Evolutionary conservation across 2,797 vertebrate species (phyloP).

Genomic region (Euphonia xanthogaster): DNA sequence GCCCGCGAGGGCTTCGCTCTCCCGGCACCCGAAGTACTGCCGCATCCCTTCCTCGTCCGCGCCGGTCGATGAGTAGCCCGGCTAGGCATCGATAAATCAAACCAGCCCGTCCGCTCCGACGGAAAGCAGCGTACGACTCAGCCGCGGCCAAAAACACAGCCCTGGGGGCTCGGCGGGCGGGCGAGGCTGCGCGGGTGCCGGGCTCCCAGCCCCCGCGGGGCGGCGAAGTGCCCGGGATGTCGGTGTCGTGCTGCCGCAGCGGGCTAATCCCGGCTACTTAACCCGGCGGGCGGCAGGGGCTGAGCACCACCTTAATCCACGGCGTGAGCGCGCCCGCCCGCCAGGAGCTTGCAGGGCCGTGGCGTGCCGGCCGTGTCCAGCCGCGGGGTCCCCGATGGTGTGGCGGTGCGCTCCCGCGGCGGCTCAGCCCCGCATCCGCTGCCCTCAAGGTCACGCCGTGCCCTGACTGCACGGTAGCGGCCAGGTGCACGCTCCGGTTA

Average conservation of each 20-base stretch:
- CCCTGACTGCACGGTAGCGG: not conserved
- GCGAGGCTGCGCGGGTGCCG: not conserved
- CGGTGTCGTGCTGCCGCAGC: constrained; percentile 9
- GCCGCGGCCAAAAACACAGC: constrained; percentile 1
- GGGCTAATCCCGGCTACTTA: constrained; percentile 49
- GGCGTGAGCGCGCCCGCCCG: not conserved
- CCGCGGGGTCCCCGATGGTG: not conserved
- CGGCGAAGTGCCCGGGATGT: not conserved
- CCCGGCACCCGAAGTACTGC: not conserved
- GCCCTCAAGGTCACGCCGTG: constrained; percentile 75
- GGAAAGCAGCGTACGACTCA: not conserved
- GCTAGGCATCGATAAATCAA: constrained; percentile 1
- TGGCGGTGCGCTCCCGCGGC: not conserved
- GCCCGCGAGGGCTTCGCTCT: not conserved
- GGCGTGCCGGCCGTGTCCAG: not conserved
- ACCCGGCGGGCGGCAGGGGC: not conserved
- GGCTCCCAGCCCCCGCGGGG: not conserved
- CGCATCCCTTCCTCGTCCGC: not conserved
- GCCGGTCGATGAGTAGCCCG: not conserved
- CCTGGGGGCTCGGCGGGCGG: not conserved
- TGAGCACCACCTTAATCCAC: constrained; percentile 19
- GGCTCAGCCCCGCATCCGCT: not conserved
- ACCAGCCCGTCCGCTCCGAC: not conserved
- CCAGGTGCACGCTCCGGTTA: constrained; percentile 26
- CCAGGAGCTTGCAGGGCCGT: not conserved